These are phyloP conservation scores for Melanotaenia boesemani DNA, from an alignment of 2,797 vertebrate species.

Conservation along the genomic window DNA sequence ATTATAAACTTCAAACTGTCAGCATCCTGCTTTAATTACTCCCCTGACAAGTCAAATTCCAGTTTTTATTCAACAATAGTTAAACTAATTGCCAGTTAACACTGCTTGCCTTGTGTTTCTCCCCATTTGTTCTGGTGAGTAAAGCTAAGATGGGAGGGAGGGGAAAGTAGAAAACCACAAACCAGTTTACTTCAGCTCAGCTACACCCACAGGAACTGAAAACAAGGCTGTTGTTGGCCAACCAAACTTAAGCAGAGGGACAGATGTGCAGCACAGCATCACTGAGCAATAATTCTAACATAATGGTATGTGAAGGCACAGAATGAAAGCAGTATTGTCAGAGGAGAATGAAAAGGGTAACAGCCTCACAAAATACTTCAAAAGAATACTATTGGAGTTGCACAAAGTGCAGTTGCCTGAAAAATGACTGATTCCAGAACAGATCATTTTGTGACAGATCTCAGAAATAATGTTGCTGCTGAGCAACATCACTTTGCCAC, in stretches of 20 bases:
- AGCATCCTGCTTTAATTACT: constrained; percentile 61
- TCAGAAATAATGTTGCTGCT: constrained; percentile 47
- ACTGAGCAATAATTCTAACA: constrained; percentile 68
- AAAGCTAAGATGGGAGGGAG: not conserved
- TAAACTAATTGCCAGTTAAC: constrained; percentile 59
- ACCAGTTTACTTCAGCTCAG: constrained; percentile 39
- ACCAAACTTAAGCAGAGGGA: constrained; percentile 44
- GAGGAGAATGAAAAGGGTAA: constrained; percentile 11
- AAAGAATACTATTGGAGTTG: constrained; percentile 60
- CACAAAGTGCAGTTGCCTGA: constrained; percentile 38
- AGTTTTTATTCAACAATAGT: constrained; percentile 44
- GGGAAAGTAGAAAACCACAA: constrained; percentile 27
- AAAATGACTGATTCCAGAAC: constrained; percentile 66
- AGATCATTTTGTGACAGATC: constrained; percentile 51
- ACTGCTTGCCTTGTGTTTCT: constrained; percentile 39
- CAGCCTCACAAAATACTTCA: constrained; percentile 63
- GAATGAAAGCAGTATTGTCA: constrained; percentile 35
- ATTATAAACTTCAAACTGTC: constrained; percentile 48
- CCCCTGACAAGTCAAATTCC: constrained; percentile 44
- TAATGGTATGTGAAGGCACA: constrained; percentile 69
- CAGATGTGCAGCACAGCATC: constrained; percentile 57
- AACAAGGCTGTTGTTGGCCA: constrained; percentile 41
- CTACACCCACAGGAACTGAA: constrained; percentile 39
- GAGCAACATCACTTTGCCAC: constrained; percentile 39
- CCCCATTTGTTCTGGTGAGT: constrained; percentile 43